These are phyloP conservation scores for Drosophila nr. medialis DNA, from an alignment of 2,888 invertebrate genomes.

Conservation along the genomic window DNA sequence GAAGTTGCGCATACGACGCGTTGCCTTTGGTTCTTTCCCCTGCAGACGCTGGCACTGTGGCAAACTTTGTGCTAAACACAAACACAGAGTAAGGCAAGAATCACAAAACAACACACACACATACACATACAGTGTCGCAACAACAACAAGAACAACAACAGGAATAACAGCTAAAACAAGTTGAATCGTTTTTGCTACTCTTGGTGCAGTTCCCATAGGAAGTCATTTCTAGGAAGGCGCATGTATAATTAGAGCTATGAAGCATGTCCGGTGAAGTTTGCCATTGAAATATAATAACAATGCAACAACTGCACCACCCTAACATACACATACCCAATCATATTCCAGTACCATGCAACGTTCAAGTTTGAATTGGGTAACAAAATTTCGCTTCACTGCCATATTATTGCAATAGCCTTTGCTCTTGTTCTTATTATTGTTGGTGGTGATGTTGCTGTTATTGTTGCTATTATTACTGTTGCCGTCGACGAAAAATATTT, in stretches of 20 bases:
- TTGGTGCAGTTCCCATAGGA: slow-evolving; percentile 54
- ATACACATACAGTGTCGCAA: slow-evolving; percentile 16
- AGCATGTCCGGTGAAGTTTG: slow-evolving; percentile 80
- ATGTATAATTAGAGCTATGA: slow-evolving; percentile 81
- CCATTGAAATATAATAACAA: slow-evolving; percentile 74
- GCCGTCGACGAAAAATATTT: slow-evolving; percentile 64
- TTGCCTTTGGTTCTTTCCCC: slow-evolving; percentile 18
- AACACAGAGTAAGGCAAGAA: slow-evolving; percentile 36
- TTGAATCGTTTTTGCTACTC: slow-evolving; percentile 32
- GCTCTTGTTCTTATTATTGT: slow-evolving; percentile 13
- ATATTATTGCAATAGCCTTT: slow-evolving; percentile 54
- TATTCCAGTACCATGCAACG: slow-evolving; percentile 33
- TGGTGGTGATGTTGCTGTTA: slow-evolving; percentile 7
- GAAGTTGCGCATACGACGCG: slow-evolving; percentile 57
- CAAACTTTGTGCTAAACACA: slow-evolving; percentile 49
- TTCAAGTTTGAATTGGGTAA: slow-evolving; percentile 67
- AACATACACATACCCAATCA: slow-evolving; percentile 20
- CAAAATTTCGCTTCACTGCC: slow-evolving; percentile 48
- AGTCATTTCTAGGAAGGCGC: slow-evolving; percentile 74
- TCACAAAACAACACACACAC: slow-evolving; percentile 21
- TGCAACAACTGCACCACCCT: slow-evolving; percentile 36
- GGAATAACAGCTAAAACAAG: slow-evolving; percentile 16
- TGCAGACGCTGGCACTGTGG: slow-evolving; percentile 46
- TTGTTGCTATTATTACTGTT: slow-evolving; percentile 27
- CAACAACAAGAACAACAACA: slow-evolving; percentile 33